Conservation (phyloP, 1,140 invertebrate genomes). For the Drosophila yakuba region DNA sequence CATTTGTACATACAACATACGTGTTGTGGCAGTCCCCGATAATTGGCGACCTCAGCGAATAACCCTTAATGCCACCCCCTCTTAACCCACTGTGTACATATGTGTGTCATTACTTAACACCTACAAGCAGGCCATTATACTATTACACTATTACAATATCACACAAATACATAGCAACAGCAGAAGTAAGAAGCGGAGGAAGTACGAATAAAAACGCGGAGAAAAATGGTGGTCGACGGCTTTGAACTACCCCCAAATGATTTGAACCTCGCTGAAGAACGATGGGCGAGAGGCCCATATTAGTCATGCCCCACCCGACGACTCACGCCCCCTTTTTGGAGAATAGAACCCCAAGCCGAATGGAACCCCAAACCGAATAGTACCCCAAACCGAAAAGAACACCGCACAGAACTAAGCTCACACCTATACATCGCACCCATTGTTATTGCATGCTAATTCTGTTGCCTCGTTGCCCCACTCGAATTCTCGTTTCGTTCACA, state of each 20-base stretch:
- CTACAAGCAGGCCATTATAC: conserved; percentile 71
- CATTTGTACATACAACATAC: too few species aligned
- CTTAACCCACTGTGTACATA: neutral
- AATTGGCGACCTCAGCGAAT: conserved; percentile 56
- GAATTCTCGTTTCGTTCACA: conserved; percentile 16
- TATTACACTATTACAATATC: conserved; percentile 77
- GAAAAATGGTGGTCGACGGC: conserved; percentile 7
- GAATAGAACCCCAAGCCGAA: neutral
- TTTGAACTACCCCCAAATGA: conserved; percentile 23
- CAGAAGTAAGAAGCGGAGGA: conserved; percentile 4
- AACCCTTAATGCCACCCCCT: conserved; percentile 40
- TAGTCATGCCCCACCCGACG: conserved; percentile 52
- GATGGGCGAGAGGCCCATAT: conserved; percentile 38
- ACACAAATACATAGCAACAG: conserved; percentile 38
- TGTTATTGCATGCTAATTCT: conserved; percentile 79
- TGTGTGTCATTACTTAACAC: conserved; percentile 75
- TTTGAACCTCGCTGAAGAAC: conserved; percentile 11
- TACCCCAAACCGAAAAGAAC: neutral
- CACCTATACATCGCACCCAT: conserved; percentile 13
- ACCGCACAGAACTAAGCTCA: neutral
- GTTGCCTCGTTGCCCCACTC: conserved; percentile 8
- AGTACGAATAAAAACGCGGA: conserved; percentile 6
- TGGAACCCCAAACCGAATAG: neutral
- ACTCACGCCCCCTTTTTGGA: neutral
- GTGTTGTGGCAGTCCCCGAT: conserved; percentile 30